phyloP scores from a whole-genome alignment of 1,140 invertebrate genomes.

The Conus ventricosus region DNA sequence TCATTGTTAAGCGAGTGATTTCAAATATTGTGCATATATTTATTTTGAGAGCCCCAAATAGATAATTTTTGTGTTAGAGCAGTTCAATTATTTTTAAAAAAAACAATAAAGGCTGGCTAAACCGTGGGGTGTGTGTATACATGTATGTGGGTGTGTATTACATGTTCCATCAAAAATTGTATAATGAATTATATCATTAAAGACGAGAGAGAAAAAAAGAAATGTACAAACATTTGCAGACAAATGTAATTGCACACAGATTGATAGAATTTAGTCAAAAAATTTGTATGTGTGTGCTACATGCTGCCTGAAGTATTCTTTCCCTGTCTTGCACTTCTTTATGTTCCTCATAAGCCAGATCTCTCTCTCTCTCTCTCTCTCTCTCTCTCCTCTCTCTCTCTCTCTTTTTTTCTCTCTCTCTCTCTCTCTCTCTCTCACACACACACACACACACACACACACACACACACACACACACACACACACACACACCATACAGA shows the following conservation, averaged over 20 bases:
- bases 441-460: slow-evolving; percentile 19
- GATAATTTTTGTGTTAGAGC: neutral
- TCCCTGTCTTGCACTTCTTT: neutral
- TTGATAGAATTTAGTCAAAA: too few species aligned
- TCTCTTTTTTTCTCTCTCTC: slow-evolving; percentile 27
- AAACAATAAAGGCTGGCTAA: neutral
- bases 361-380: slow-evolving; percentile 2
- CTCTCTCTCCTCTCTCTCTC: slow-evolving; percentile 14
- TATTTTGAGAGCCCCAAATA: neutral
- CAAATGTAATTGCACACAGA: too few species aligned
- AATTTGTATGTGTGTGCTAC: neutral
- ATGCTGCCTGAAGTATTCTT: neutral
- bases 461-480: slow-evolving; percentile 28
- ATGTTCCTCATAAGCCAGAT: neutral
- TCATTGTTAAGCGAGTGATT: neutral
- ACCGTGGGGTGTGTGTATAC: neutral
- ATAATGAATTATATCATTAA: too few species aligned
- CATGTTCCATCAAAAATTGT: neutral
- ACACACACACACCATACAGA: neutral
- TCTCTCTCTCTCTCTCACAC: slow-evolving; percentile 25
- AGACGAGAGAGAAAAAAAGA: too few species aligned
- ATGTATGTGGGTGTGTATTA: neutral
- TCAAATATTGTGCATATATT: neutral
- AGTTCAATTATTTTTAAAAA: neutral
- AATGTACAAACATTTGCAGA: too few species aligned